phyloP scores from a whole-genome alignment of 37 sponge, comb jelly and placozoan genomes.

The Haliclona indistincta region DNA sequence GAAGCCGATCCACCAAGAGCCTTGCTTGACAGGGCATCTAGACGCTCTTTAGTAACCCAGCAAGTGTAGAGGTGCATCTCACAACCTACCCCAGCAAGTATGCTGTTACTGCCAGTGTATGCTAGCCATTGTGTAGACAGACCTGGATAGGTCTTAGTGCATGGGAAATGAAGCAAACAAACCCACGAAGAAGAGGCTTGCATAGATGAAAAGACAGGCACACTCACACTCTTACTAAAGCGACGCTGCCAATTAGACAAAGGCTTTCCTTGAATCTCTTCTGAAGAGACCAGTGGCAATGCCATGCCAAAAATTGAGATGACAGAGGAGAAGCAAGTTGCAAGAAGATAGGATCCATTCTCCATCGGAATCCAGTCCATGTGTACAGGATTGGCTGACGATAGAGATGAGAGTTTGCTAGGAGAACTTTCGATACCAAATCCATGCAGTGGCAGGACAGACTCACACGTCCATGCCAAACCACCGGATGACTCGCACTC shows the following conservation, averaged over 20 bases:
- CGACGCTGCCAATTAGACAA: not conserved
- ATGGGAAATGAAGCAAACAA: slow-evolving; percentile 52
- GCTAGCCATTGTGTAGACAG: slow-evolving; percentile 27
- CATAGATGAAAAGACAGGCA: not conserved
- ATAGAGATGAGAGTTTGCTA: not conserved
- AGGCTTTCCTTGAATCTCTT: too few relatives aligned
- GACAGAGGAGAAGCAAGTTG: slow-evolving; percentile 57
- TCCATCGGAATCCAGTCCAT: slow-evolving; percentile 82
- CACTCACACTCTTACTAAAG: not conserved
- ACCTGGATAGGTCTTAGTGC: slow-evolving; percentile 18
- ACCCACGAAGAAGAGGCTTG: slow-evolving; percentile 30
- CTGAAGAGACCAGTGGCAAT: slow-evolving; percentile 20
- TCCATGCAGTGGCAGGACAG: slow-evolving; percentile 46
- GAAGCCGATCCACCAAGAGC: not conserved
- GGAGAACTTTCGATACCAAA: slow-evolving; percentile 23
- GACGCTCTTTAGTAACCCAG: slow-evolving; percentile 15
- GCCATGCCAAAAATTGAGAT: slow-evolving; percentile 65
- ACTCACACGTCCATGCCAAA: slow-evolving; percentile 68
- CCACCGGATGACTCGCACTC: slow-evolving; percentile 90
- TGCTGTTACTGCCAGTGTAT: slow-evolving; percentile 69
- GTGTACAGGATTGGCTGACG: slow-evolving; percentile 15
- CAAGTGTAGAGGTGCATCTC: slow-evolving; percentile 66
- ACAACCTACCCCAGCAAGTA: slow-evolving; percentile 39
- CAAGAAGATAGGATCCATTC: slow-evolving; percentile 68
- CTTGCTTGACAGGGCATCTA: not conserved